Percentiles rank a stretch among this genome's conserved stretches.
These are phyloP conservation scores for Chrysemys picta DNA, from an alignment of 2,113 vertebrate genomes.

Conservation along the genomic window DNA sequence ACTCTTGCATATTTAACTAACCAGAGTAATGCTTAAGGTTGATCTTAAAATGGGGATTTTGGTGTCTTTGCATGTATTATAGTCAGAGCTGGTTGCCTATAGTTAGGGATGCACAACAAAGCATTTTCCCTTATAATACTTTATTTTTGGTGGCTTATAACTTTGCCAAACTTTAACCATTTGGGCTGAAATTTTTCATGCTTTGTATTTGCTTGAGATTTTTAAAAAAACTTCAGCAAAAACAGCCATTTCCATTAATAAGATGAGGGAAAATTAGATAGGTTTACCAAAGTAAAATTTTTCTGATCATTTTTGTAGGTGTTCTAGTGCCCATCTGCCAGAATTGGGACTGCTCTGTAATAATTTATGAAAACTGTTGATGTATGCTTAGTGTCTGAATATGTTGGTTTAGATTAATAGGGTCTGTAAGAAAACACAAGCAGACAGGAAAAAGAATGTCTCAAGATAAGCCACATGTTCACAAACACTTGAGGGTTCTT, in stretches of 20 bases:
- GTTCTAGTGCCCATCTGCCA: not conserved
- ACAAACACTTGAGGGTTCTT: not conserved
- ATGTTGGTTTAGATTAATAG: not conserved
- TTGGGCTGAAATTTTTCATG: not conserved
- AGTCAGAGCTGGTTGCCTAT: not conserved
- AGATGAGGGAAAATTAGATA: not conserved
- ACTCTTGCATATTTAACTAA: not conserved
- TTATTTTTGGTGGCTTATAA: not conserved
- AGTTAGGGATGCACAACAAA: not conserved
- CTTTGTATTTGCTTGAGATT: not conserved
- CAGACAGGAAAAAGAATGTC: not conserved
- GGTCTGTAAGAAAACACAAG: not conserved
- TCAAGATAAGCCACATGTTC: not conserved
- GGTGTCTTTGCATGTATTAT: not conserved
- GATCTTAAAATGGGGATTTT: not conserved
- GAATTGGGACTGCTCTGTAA: not conserved
- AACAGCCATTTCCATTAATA: not conserved
- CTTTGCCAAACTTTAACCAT: not conserved
- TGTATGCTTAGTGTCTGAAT: not conserved
- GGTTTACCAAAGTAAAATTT: not conserved
- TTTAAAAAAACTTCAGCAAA: not conserved
- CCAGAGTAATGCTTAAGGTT: not conserved
- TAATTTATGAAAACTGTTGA: not conserved
- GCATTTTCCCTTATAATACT: not conserved
- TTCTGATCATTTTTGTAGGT: not conserved